Percentiles rank a stretch among this genome's conserved stretches.
phyloP scores from a whole-genome alignment of 1,140 invertebrate species.

The Gerris buenoi region DNA sequence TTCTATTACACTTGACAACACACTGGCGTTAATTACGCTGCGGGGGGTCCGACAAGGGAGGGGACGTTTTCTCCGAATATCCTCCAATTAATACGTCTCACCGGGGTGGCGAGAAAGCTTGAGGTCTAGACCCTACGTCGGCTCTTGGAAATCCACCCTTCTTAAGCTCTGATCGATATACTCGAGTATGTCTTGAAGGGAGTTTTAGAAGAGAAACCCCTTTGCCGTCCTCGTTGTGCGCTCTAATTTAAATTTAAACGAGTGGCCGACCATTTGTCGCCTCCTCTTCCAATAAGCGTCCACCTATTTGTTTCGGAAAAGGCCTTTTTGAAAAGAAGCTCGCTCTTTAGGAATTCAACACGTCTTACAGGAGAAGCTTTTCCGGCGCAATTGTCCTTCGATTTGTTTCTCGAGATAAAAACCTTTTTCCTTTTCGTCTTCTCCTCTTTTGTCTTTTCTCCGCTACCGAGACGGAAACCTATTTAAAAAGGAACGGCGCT shows the following conservation, averaged over 20 bases:
- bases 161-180: not conserved
- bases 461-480: not conserved
- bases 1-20: not conserved
- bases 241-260: not conserved
- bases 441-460: not conserved
- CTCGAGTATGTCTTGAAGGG: not conserved
- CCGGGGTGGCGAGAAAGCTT: not conserved
- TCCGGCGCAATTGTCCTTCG: not conserved
- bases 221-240: too few species aligned
- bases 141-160: too few species aligned
- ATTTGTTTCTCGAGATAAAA: not conserved
- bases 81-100: not conserved
- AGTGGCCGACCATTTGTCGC: not conserved
- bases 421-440: too few species aligned
- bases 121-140: too few species aligned
- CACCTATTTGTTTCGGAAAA: not conserved
- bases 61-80: not conserved
- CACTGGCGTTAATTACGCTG: not conserved
- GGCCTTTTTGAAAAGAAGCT: not conserved
- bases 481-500: not conserved
- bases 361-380: not conserved
- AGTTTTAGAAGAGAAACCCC: not conserved
- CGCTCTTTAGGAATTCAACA: not conserved
- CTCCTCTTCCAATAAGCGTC: not conserved
- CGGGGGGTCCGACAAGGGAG: not conserved